phyloP scores from a whole-genome alignment of 2,113 vertebrate species.

The Syngnathus scovelli region DNA sequence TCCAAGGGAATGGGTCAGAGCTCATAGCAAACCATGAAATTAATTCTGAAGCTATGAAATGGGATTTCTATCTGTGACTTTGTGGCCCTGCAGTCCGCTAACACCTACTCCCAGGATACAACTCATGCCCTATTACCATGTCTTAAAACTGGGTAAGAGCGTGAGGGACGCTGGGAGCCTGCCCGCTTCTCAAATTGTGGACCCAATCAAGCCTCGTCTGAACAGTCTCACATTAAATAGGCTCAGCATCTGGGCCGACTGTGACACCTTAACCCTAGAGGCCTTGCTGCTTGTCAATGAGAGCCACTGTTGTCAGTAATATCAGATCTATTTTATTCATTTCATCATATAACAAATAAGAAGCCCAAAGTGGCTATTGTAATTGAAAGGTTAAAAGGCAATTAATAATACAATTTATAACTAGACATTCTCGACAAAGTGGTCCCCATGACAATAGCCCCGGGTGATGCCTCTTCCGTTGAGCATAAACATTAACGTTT shows the following conservation, averaged over 20 bases:
- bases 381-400: constrained; percentile 15
- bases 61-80: constrained; percentile 67
- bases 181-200: constrained; percentile 55
- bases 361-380: constrained; percentile 13
- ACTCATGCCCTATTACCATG: constrained; percentile 19
- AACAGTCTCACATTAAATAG: constrained; percentile 38
- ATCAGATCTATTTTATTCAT: constrained; percentile 3
- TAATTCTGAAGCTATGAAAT: constrained; percentile 70
- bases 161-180: constrained; percentile 20
- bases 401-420: constrained; percentile 15
- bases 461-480: constrained; percentile 55
- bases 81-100: constrained; percentile 32
- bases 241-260: constrained; percentile 49
- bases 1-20: constrained; percentile 52
- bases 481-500: constrained; percentile 50
- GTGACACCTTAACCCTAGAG: constrained; percentile 46
- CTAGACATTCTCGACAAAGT: constrained; percentile 38
- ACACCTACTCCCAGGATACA: constrained; percentile 39
- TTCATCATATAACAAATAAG: background rate
- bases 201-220: constrained; percentile 49
- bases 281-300: constrained; percentile 56
- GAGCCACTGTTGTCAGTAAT: constrained; percentile 33
- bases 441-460: constrained; percentile 59
- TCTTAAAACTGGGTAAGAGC: constrained; percentile 23
- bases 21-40: constrained; percentile 65